phyloP scores from a whole-genome alignment of 2,113 vertebrate genomes.

The Tamias sibiricus region DNA sequence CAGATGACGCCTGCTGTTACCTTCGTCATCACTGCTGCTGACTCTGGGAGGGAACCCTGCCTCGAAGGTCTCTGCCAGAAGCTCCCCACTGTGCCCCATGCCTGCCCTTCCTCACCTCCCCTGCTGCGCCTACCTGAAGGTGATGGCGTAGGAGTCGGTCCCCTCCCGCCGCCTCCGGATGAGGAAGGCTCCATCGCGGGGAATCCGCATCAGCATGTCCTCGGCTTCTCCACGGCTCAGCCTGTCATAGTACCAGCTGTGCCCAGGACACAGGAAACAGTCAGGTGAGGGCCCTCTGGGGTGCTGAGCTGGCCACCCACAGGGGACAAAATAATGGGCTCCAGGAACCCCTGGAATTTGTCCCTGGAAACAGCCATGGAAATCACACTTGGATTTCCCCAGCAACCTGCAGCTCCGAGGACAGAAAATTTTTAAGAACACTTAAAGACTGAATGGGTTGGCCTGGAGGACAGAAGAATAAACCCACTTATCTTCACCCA shows the following conservation, averaged over 20 bases:
- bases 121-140: conserved; percentile 91
- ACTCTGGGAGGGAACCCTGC: no score
- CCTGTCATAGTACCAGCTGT: conserved; percentile 96
- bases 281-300: conserved; percentile 5
- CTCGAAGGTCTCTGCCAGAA: accelerated
- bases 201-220: conserved; percentile 96
- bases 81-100: accelerated
- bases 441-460: background rate
- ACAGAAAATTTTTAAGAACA: background rate
- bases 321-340: background rate
- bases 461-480: background rate
- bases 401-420: accelerated
- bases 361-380: background rate
- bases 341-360: accelerated
- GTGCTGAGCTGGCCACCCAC: background rate
- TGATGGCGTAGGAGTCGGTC: conserved; percentile 94
- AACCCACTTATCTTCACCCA: conserved; percentile 38
- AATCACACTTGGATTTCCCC: background rate
- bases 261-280: background rate
- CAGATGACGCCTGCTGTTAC: background rate
- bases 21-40: accelerated
- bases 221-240: conserved; percentile 97
- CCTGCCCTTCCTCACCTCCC: background rate
- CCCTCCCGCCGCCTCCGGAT: conserved; percentile 95
- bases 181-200: conserved; percentile 97